Percentiles rank a stretch among this genome's conserved stretches.
Conservation (phyloP, 64 coral and sea anemone genomes). For the Exaiptasia diaphana region DNA sequence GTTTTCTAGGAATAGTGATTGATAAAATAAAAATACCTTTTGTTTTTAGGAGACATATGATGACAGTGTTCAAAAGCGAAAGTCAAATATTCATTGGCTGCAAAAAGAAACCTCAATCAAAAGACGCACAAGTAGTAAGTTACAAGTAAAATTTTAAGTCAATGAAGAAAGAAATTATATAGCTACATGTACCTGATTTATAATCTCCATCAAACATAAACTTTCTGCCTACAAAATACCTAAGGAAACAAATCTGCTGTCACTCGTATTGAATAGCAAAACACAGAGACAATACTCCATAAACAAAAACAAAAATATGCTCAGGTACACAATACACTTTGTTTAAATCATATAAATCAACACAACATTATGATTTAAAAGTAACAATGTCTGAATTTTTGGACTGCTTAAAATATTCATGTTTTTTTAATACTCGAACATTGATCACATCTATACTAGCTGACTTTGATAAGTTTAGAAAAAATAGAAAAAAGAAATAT, state of each 20-base stretch:
- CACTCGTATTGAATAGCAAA: too few relatives aligned
- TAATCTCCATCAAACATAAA: conserved; percentile 98
- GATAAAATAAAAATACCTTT: conserved; percentile 17
- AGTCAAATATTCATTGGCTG: conserved; percentile 63
- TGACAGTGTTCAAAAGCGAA: conserved; percentile 77
- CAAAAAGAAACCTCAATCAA: not conserved
- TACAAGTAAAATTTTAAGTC: not conserved
- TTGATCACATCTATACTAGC: too few relatives aligned
- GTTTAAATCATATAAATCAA: too few relatives aligned
- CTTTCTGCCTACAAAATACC: conserved; percentile 97
- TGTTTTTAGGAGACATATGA: conserved; percentile 52
- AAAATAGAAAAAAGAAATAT: not conserved
- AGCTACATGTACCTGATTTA: conserved; percentile 74
- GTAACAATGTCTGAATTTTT: too few relatives aligned
- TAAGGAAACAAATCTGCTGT: conserved; percentile 10
- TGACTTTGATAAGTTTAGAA: too few relatives aligned
- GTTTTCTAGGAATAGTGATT: not conserved
- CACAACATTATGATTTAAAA: too few relatives aligned
- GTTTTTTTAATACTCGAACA: too few relatives aligned
- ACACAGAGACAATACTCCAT: too few relatives aligned
- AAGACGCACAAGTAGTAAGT: not conserved
- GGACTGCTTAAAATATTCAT: too few relatives aligned
- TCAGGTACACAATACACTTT: too few relatives aligned
- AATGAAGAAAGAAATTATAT: too few relatives aligned
- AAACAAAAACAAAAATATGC: too few relatives aligned